phyloP scores from a whole-genome alignment of 2,888 invertebrate species.

The Himalopsyche tibetana region DNA sequence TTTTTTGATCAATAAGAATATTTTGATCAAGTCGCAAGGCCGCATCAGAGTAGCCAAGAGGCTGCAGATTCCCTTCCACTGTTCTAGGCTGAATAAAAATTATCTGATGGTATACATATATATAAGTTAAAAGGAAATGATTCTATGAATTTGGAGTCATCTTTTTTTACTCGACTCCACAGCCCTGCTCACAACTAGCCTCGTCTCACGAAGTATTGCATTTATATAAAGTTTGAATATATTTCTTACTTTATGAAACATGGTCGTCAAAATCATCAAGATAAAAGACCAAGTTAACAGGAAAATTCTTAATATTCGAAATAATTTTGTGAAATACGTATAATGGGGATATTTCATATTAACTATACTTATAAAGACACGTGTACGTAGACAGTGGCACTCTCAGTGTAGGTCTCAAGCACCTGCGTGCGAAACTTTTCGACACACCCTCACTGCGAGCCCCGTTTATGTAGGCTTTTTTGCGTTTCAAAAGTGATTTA shows the following conservation, averaged over 20 bases:
- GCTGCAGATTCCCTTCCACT: too few relatives aligned
- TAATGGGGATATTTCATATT: not conserved
- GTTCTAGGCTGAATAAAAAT: too few relatives aligned
- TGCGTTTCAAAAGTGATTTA: constrained; percentile 38
- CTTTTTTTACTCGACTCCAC: too few relatives aligned
- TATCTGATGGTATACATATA: too few relatives aligned
- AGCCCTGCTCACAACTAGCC: too few relatives aligned
- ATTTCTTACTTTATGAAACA: not conserved
- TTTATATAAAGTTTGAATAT: too few relatives aligned
- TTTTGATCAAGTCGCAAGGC: too few relatives aligned
- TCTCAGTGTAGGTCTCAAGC: not conserved
- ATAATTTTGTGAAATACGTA: not conserved
- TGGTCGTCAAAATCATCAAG: not conserved
- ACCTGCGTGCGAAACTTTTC: constrained; percentile 37
- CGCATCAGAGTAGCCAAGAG: too few relatives aligned
- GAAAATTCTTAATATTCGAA: not conserved
- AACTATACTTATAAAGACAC: not conserved
- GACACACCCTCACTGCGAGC: constrained; percentile 13
- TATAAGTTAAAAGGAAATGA: too few relatives aligned
- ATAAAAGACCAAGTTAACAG: not conserved
- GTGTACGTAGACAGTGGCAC: not conserved
- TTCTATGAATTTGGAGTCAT: too few relatives aligned
- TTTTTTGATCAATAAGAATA: too few relatives aligned
- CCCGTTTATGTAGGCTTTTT: constrained; percentile 28
- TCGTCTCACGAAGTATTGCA: too few relatives aligned